A percentile compares a stretch with the other conserved stretches of the same genome.
Evolutionary conservation across 2,113 vertebrate species (phyloP).

Genomic region (Nyctibius bracteatus): DNA sequence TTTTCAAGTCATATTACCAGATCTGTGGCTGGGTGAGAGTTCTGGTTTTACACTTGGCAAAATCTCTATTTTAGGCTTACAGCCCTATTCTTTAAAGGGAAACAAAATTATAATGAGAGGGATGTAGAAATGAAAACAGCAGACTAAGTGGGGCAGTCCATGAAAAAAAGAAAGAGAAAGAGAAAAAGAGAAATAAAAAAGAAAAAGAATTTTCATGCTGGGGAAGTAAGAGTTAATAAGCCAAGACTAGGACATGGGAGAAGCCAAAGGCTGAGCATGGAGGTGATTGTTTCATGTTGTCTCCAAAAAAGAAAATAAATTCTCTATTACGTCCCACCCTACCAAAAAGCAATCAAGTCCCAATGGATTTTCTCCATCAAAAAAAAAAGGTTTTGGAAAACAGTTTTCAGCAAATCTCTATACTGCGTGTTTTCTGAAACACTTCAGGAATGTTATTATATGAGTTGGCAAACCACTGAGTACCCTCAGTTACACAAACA

Average conservation of each 20-base stretch:
- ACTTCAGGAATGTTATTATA: not conserved
- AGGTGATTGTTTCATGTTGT: not conserved
- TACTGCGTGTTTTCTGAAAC: not conserved
- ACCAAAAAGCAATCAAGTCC: not conserved
- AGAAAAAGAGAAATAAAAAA: not conserved
- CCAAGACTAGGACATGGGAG: not conserved
- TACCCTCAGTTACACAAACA: not conserved
- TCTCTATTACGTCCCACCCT: not conserved
- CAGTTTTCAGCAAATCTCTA: not conserved
- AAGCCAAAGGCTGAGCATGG: not conserved
- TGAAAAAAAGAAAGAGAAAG: not conserved
- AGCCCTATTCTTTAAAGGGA: not conserved
- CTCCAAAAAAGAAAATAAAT: not conserved
- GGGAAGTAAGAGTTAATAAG: not conserved
- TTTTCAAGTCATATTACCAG: not conserved
- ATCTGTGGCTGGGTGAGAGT: not conserved
- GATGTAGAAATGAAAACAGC: not conserved
- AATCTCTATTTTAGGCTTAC: not conserved
- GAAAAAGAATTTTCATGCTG: not conserved
- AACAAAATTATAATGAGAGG: not conserved
- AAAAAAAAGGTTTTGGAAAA: not conserved
- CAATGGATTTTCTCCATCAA: not conserved
- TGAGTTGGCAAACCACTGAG: not conserved
- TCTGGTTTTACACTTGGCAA: not conserved
- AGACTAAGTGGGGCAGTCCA: not conserved